Evolutionary conservation across 2,113 vertebrate species (phyloP), one percentile per base, ranked within the genome.

Genomic region (Callocephalon fimbriatum): DNA sequence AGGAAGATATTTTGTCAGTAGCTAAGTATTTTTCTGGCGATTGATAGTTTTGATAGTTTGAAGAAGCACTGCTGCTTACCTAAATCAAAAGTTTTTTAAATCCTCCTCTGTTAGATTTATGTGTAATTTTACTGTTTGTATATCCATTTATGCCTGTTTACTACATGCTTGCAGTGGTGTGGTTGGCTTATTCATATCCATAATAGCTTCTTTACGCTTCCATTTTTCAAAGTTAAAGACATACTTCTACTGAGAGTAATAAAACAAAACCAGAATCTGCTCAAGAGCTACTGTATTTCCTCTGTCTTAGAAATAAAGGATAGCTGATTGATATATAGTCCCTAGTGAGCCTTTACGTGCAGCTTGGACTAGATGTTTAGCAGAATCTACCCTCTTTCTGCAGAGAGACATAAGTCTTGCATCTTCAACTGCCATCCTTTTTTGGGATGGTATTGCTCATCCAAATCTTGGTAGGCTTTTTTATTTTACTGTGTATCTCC

Each of bases 171-270:
- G 23, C 29, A 45, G 47, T 50, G 13, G 35, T 71, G 32, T 71
- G 27, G 16, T 26, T 68, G 54, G 45, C 38, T 80, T 94, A 54
- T 73, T 89, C 74, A 23, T 81, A 76, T 66, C 53, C 54, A 12
- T 76, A 66, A 91, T 16, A 65, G 14, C 42, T 91, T 85, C 65
- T 85, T 72, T 91, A 66, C 70, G 25, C 9, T 82, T 92, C 48
- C 40, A 51, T 86, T 79, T 93, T 77, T 68, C 37, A 72, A 94
- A 91, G 32, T 78, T 48, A 84, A 74, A 84, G 84, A 44, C 37
- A 35, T n/a, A 68, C 71, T 89, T 92, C 91, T 81, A 63, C 50
- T 68, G 80, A 79, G 58, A 83, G 65, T 65, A 90, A 95, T 95
- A 95, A 93, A 96, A 65, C 44, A 86, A 82, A 91, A 25, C 4